A percentile compares a stretch with the other conserved stretches of the same genome.
Evolutionary conservation across 2,797 vertebrate genomes (phyloP).

Genomic region (Myotis pilosus): DNA sequence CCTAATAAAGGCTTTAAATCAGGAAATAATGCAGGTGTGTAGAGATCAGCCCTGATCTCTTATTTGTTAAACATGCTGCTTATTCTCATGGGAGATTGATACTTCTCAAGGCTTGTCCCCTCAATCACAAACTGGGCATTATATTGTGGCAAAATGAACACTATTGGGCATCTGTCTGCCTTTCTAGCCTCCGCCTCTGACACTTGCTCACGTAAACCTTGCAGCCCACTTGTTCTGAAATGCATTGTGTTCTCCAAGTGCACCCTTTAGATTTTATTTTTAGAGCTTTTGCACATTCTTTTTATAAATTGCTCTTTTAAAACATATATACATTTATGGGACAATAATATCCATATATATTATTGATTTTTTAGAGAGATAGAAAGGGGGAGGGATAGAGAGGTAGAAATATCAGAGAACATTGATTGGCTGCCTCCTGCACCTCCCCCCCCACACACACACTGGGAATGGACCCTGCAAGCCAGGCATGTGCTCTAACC

Average conservation of each 20-base stretch:
- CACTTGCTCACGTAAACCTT: fast-evolving
- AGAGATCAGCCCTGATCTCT: neutral
- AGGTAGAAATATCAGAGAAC: too few species aligned
- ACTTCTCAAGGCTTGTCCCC: neutral
- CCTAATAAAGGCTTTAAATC: neutral
- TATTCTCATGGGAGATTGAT: neutral
- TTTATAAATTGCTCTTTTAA: neutral
- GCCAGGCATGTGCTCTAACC: too few species aligned
- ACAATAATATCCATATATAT: too few species aligned
- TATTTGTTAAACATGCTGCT: neutral
- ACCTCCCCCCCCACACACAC: too few species aligned
- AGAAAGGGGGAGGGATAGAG: too few species aligned
- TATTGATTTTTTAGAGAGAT: too few species aligned
- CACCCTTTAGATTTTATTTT: neutral
- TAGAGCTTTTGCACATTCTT: neutral
- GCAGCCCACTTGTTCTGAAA: too few species aligned
- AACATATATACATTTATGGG: too few species aligned
- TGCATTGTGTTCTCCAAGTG: neutral
- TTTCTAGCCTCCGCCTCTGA: neutral
- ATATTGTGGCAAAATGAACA: neutral
- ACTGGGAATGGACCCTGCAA: too few species aligned
- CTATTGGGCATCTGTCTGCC: fast-evolving
- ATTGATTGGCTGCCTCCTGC: too few species aligned
- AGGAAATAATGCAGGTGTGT: neutral
- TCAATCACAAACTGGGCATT: fast-evolving